phyloP scores from a whole-genome alignment of 1,140 invertebrate genomes.

The Fopius arisanus region DNA sequence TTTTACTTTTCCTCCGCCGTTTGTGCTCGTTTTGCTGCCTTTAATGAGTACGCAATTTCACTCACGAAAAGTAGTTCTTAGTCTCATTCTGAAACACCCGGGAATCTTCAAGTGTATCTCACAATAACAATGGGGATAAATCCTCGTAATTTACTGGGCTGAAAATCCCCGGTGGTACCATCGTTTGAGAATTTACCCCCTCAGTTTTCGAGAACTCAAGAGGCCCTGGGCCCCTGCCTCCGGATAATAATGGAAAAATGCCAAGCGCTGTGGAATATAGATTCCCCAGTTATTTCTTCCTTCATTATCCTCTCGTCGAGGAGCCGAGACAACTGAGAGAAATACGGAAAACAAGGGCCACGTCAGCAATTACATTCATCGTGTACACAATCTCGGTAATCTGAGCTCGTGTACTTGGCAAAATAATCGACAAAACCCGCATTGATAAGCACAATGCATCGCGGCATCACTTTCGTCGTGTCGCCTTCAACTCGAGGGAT shows the following conservation, averaged over 20 bases:
- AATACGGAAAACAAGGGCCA: not conserved
- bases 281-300: not conserved
- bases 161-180: not conserved
- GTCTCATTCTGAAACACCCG: not conserved
- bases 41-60: slow-evolving; percentile 40
- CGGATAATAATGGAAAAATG: not conserved
- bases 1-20: not conserved
- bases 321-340: not conserved
- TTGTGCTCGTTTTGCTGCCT: slow-evolving; percentile 23
- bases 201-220: not conserved
- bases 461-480: not conserved
- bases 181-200: not conserved
- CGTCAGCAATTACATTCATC: slow-evolving; percentile 13
- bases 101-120: not conserved
- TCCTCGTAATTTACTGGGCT: not conserved
- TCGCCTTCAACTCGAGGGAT: not conserved
- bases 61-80: slow-evolving; percentile 26
- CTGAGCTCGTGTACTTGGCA: not conserved
- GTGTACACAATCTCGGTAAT: not conserved
- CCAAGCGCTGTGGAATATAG: not conserved
- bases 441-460: not conserved
- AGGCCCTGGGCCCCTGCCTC: too few species aligned
- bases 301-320: not conserved
- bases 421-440: slow-evolving; percentile 1
- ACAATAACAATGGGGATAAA: not conserved